phyloP scores from a whole-genome alignment of 53 echinoderm and acorn worm genomes.

The Henricia sp. region DNA sequence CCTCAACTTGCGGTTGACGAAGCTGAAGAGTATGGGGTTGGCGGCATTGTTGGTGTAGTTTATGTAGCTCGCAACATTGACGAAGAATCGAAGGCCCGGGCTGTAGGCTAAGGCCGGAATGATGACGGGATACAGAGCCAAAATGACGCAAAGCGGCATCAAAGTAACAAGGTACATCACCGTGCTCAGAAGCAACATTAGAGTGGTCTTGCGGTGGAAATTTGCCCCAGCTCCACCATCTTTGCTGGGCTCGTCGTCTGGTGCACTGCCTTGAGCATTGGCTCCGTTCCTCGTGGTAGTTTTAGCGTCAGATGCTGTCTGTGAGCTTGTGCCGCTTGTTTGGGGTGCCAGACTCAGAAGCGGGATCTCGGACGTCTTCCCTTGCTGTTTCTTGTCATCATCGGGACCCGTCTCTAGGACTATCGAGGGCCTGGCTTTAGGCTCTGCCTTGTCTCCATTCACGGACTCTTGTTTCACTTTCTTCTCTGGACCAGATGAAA shows the following conservation, averaged over 20 bases:
- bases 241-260: no score
- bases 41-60: not conserved
- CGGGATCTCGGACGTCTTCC: no score
- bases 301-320: no score
- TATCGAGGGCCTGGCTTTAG: not conserved
- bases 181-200: slow-evolving; percentile 35
- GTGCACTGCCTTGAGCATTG: no score
- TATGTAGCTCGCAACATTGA: slow-evolving; percentile 14
- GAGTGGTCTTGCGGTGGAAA: slow-evolving; percentile 14
- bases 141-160: not conserved
- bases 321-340: not conserved
- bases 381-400: no score
- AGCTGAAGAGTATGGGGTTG: slow-evolving; percentile 31
- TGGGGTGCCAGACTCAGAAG: no score
- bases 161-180: slow-evolving; percentile 25
- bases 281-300: no score
- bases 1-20: slow-evolving; percentile 16
- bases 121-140: not conserved
- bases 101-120: not conserved
- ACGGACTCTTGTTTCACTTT: not conserved
- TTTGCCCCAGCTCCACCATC: not conserved
- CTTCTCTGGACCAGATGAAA: not conserved
- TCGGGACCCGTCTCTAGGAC: no score
- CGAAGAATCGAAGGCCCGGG: not conserved
- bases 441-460: not conserved